These are phyloP conservation scores for Tachyglossus aculeatus DNA, from an alignment of 2,797 vertebrate species.

Conservation along the genomic window DNA sequence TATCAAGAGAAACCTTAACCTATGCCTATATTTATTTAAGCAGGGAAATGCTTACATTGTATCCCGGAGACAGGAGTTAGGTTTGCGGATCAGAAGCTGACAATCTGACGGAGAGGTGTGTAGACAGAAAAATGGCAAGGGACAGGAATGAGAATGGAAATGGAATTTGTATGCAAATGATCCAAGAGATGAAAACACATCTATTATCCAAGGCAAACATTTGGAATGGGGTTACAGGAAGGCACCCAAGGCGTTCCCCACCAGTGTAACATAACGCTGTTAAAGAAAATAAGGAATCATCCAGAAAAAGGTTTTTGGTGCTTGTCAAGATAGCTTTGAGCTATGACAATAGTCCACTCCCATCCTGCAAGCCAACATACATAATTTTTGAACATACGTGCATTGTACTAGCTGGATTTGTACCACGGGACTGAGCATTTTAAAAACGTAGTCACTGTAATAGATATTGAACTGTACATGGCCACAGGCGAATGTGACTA, in stretches of 20 bases:
- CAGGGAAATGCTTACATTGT: neutral
- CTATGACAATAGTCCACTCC: neutral
- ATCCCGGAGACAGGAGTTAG: neutral
- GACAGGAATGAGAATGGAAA: neutral
- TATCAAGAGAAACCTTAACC: neutral
- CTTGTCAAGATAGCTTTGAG: neutral
- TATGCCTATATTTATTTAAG: neutral
- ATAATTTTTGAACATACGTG: neutral
- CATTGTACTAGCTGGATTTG: too few species aligned
- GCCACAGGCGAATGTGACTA: too few species aligned
- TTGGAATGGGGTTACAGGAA: neutral
- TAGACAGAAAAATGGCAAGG: neutral
- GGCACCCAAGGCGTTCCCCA: neutral
- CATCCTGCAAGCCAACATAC: neutral
- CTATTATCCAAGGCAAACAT: conserved; percentile 24
- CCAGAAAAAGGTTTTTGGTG: neutral
- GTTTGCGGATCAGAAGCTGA: neutral
- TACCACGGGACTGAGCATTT: too few species aligned
- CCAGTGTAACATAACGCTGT: neutral
- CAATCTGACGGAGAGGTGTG: neutral
- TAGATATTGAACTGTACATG: too few species aligned
- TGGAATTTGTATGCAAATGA: conserved; percentile 17
- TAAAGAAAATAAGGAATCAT: neutral
- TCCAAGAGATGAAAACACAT: neutral
- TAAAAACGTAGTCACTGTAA: too few species aligned